Evolutionary conservation across 1,140 invertebrate genomes (phyloP), one percentile per base, ranked within the genome.

Genomic region (Gryon sp.): DNA sequence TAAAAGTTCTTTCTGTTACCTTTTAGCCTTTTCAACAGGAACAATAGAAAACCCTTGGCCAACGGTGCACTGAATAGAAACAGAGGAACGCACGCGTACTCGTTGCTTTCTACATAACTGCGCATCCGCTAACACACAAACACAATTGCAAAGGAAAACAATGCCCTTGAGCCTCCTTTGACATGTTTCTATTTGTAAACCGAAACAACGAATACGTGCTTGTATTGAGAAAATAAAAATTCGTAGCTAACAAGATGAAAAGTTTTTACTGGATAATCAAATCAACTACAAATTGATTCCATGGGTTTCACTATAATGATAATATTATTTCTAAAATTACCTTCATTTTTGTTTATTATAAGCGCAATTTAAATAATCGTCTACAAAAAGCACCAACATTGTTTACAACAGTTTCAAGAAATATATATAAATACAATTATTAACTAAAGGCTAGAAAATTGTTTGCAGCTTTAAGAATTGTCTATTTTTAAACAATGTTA

Each of bases 161-260:
- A 76, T 76, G 73, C 66, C 62, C 62, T 76, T 66, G 73, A 79
- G 66, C 73, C 68, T 72, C 55, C 66, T 76, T 79, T 79, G 77
- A 72, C 60, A 70, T 68, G 70, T 50, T 72, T 73, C 52, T 59
- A 46, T 76, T 72, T 60, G 66, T 59, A 73, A 68, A 68, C 65
- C 50, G 46, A 73, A 79, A 72, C 77, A 72, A 59, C 73, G 36
- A 57, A 66, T 62, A 68, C 73, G 68, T 73, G 68, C 52, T 57
- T 43, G 15, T 14, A 32, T 52, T 57, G 43, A 57, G 40, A 59
- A 59, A 77, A 34, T 66, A 66, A 65, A 57, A 57, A 60, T 70
- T 41, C 24, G 24, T 22, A 38, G 19, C 53, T 57, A 77, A 72
- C 48, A 57, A 43, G 57, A 62, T 66, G 46, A 66, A 74, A 74